Evolutionary conservation across 2,797 vertebrate genomes (phyloP), one percentile per base, ranked within the genome.

Genomic region (Lepilemur ruficaudatus): DNA sequence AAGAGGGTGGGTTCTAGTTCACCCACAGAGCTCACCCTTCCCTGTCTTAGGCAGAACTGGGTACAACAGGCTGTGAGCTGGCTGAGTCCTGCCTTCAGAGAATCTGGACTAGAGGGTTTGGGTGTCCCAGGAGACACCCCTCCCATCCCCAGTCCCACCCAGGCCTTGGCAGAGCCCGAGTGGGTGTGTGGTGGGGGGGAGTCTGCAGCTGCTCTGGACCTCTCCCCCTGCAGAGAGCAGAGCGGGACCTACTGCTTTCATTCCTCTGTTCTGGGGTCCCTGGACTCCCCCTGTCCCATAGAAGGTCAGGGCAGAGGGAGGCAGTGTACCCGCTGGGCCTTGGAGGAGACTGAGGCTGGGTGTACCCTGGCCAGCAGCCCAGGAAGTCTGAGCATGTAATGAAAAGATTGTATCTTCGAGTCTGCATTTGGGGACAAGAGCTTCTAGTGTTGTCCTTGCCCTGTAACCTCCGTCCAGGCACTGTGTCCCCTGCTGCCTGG

Each of bases 381-480:
- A 59, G 86, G 82, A 86, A 86, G 92, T 48, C 70, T 41, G 61
- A 91, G 59, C 55, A 1, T 81, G 82, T 95, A 41, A 91, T 81
- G 70, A 95, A 95, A 94, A 93, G 93, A 95, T 91, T 12, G 7
- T 83, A 87, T 95, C 96, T 95, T 67, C 38, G n/a, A 57, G 18
- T 32, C 82, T 93, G 89, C 4, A 65, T 88, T 59, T 78, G 1
- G 75, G 92, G 65, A 75, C 75, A 96, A 95, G 94, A 61, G 70
- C 38, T 61, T 38, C 43, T 79, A n/a, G 52, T 61, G 75, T 41
- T 82, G 89, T 87, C 67, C 50, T 80, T 0, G 0, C 57, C 75
- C 91, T 83, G 55, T 96, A 80, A 78, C 81, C 57, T 85, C 52
- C 0, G 5, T 41, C 90, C 73, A 78, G 86, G 41, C 38, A 18